These are phyloP conservation scores for Panurus biarmicus DNA, from an alignment of 2,113 vertebrate species.

Conservation along the genomic window DNA sequence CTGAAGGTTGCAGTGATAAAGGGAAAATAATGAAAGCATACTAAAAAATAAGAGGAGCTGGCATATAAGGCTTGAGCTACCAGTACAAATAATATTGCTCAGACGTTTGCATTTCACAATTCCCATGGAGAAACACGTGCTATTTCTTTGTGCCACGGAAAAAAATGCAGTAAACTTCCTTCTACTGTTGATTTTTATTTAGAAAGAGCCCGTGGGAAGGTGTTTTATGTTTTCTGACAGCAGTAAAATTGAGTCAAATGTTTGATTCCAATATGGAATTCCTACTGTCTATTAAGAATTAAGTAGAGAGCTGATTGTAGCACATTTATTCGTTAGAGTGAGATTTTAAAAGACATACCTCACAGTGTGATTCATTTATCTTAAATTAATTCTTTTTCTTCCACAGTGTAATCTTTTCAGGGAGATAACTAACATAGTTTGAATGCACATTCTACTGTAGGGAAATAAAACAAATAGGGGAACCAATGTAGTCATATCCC, in stretches of 20 bases:
- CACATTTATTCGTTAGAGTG: not conserved
- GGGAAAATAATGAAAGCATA: not conserved
- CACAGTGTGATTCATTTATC: not conserved
- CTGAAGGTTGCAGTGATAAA: not conserved
- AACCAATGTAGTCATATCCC: not conserved
- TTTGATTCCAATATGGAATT: not conserved
- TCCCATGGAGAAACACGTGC: not conserved
- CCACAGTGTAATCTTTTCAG: not conserved
- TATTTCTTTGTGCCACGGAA: not conserved
- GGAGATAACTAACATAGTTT: not conserved
- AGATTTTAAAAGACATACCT: conserved; percentile 11
- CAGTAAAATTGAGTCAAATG: not conserved
- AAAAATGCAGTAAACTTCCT: not conserved
- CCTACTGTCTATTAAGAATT: not conserved
- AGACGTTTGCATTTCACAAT: not conserved
- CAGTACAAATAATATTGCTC: not conserved
- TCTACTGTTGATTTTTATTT: not conserved
- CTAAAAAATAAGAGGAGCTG: not conserved
- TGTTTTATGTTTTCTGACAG: not conserved
- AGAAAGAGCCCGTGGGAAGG: not conserved
- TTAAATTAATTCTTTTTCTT: conserved; percentile 32
- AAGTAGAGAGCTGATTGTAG: not conserved
- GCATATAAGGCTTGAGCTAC: not conserved
- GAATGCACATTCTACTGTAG: not conserved
- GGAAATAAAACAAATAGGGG: not conserved